Evolutionary conservation across 2,888 invertebrate species (phyloP), one percentile per base, ranked within the genome.

Genomic region (Corbicula japonica): DNA sequence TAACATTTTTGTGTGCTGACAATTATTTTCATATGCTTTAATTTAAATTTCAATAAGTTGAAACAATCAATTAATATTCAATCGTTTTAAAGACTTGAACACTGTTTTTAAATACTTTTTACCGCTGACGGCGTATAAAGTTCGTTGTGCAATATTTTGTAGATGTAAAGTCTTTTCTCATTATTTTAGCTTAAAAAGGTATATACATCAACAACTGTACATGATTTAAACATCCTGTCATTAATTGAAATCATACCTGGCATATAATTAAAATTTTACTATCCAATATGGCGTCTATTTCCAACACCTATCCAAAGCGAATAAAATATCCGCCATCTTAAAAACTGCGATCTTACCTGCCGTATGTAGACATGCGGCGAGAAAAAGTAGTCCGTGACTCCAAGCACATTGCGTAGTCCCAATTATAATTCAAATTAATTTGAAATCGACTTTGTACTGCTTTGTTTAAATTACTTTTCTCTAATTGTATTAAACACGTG

Each of bases 381-480:
- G 60, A 69, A 76, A 83, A 83, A 83, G 83, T 83, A 83, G 83
- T 83, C 79, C 83, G 70, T 73, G 69, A 12, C 8, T 12, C 30
- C 32, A 38, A 60, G 72, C 72, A 80, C 80, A 80, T 76, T 69
- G 76, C 65, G 80, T 63, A 66, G 38, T 61, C 73, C 62, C 76
- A 80, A 80, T 80, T 76, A 72, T 68, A 76, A 80, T 80, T 72
- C 72, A 76, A 80, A 80, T 80, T 72, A 76, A n/a, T n/a, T n/a
- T n/a, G n/a, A n/a, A 80, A 58, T 48, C 34, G 60, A 52, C 56
- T 63, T 34, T 26, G 72, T 63, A 66, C 46, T 28, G 30, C 54
- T 44, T 58, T 46, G 48, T 44, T 65, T 50, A 69, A 78, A 69
- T 78, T 73, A 69, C 63, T 69, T 78, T 74, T 56, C 56, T 68